Evolutionary conservation across 2,888 invertebrate species (phyloP), one percentile per base, ranked within the genome.

Genomic region (Apantesis nais): DNA sequence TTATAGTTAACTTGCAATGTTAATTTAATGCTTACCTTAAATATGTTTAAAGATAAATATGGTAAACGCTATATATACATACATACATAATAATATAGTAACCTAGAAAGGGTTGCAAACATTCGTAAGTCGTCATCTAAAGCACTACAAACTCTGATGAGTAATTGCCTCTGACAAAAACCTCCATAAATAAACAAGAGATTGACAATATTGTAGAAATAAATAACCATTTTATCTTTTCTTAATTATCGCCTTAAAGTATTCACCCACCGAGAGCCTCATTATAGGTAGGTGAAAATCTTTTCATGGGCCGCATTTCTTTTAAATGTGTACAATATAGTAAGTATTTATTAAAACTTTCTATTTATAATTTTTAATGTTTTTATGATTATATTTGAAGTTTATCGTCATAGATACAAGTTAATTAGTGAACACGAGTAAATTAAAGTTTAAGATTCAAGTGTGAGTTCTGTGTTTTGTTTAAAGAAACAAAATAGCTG

Each of bases 191-290:
- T 52, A 52, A 52, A 52, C 12, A n/a, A 55, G 52, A 25, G 52
- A 55, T 52, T 25, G 25, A n/a, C n/a, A 4, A n/a, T 25, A 25
- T 25, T 55, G 14, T 25, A 0, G 4, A 11, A 55, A 55, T 25
- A 7, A 61, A 22, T 52, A 16, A 22, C 1, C 16, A 22, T 25
- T 29, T 19, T 31, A 60, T 61, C 19, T 9, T 61, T 61, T 11
- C 8, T 16, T 29, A 31, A 16, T 22, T 16, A 61, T 29, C 29
- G 11, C 12, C 11, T 62, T 44, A 25, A 44, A 67, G 52, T 71
- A 12, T 66, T 41, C 78, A 78, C 80, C 76, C 78, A 74, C 48
- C 55, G 2, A 39, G 73, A 63, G 73, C 78, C 80, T 68, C 74
- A 62, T n/a, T n/a, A n/a, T 16, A 44, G 19, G 44, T 44, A 71